Percentiles rank a stretch among this genome's conserved stretches.
phyloP scores from a whole-genome alignment of 2,113 vertebrate species.

The Nyctereutes procyonoides region DNA sequence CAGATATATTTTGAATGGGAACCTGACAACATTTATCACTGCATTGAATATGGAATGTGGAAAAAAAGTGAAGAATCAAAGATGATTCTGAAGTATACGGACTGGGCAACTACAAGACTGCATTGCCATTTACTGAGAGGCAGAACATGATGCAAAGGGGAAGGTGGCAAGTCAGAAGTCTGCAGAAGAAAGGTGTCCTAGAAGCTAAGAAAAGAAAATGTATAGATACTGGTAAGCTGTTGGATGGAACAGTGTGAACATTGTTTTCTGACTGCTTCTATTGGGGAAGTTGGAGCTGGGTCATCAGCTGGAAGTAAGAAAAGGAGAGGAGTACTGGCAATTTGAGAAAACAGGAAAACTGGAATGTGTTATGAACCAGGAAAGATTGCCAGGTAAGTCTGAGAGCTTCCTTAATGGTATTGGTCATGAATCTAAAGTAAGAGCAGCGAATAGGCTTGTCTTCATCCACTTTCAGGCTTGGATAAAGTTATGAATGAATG shows the following conservation, averaged over 20 bases:
- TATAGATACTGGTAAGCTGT: neutral
- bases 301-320: neutral
- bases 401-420: neutral
- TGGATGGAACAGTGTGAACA: neutral
- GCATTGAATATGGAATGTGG: neutral
- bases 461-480: neutral
- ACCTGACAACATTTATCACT: neutral
- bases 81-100: constrained; percentile 11
- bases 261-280: neutral
- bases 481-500: neutral
- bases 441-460: neutral
- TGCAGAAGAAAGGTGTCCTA: neutral
- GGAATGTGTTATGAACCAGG: neutral
- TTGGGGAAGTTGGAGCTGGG: neutral
- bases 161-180: neutral
- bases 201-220: neutral
- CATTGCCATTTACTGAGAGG: neutral
- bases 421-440: neutral
- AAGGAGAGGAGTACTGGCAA: neutral
- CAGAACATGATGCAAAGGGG: neutral
- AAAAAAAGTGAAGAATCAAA: neutral
- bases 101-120: neutral
- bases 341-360: neutral
- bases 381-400: neutral
- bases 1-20: constrained; percentile 38